phyloP scores from a whole-genome alignment of 2,797 vertebrate genomes.

The Yasuhikotakia modesta region DNA sequence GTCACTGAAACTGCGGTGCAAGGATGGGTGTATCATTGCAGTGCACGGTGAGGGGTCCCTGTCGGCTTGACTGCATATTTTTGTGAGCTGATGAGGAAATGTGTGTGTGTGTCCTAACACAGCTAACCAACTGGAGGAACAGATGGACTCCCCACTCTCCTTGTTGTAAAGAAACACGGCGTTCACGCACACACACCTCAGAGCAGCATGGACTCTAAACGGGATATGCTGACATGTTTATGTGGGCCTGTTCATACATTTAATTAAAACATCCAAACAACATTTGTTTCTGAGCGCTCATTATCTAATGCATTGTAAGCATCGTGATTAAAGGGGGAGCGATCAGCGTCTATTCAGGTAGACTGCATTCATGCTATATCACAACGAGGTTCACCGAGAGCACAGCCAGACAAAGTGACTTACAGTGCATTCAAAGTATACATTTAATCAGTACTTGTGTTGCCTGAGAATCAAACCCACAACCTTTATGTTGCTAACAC shows the following conservation, averaged over 20 bases:
- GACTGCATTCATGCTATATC: background rate
- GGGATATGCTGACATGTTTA: constrained; percentile 39
- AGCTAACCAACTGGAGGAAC: constrained; percentile 61
- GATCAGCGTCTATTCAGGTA: background rate
- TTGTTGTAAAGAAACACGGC: constrained; percentile 55
- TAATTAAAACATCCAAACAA: constrained; percentile 40
- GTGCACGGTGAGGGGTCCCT: constrained; percentile 29
- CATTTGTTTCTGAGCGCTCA: constrained; percentile 28
- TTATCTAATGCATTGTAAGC: constrained; percentile 22
- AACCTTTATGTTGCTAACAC: too few species aligned
- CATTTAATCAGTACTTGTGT: too few species aligned
- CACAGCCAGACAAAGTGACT: too few species aligned
- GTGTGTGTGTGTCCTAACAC: constrained; percentile 44
- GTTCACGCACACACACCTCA: constrained; percentile 22
- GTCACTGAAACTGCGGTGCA: background rate
- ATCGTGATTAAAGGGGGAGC: background rate
- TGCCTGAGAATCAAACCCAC: too few species aligned
- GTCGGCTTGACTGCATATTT: constrained; percentile 43
- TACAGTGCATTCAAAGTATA: too few species aligned
- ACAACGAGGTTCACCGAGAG: background rate
- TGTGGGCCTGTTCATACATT: constrained; percentile 38
- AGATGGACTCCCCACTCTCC: constrained; percentile 60
- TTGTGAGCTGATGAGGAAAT: constrained; percentile 39
- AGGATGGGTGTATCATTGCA: constrained; percentile 28
- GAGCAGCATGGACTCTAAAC: constrained; percentile 43